A percentile compares a stretch with the other conserved stretches of the same genome.
These are phyloP conservation scores for Oxygymnocypris stewartii DNA, from an alignment of 2,113 vertebrate genomes.

Conservation along the genomic window DNA sequence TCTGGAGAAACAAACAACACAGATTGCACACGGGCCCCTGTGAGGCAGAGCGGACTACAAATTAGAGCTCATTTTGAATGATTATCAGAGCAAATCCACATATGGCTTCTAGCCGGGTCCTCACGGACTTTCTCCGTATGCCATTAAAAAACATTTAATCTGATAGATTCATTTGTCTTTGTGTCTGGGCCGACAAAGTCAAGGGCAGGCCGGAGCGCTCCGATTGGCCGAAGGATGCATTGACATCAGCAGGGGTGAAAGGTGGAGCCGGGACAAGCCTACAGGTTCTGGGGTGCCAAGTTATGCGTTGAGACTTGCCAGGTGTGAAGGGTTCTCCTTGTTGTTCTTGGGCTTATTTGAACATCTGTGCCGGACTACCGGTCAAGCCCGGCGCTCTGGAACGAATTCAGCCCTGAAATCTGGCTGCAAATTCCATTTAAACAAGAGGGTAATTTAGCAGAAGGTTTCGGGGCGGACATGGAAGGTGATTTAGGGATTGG, in stretches of 20 bases:
- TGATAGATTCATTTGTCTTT: conserved; percentile 97
- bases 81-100: conserved; percentile 88
- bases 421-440: conserved; percentile 63
- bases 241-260: conserved; percentile 78
- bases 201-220: conserved; percentile 81
- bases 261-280: conserved; percentile 75
- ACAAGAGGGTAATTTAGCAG: conserved; percentile 62
- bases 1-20: conserved; percentile 67
- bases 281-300: conserved; percentile 72
- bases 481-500: no score
- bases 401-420: conserved; percentile 59
- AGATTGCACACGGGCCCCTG: conserved; percentile 56
- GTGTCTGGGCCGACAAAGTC: conserved; percentile 80
- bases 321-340: conserved; percentile 75
- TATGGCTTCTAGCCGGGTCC: conserved; percentile 82
- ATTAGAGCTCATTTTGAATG: conserved; percentile 88
- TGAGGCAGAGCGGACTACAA: conserved; percentile 78
- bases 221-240: conserved; percentile 76
- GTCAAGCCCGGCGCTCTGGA: conserved; percentile 60
- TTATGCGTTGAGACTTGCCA: conserved; percentile 77
- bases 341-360: conserved; percentile 74
- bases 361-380: conserved; percentile 70
- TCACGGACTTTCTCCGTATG: conserved; percentile 78
- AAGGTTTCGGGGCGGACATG: conserved; percentile 50
- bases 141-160: conserved; percentile 93